phyloP scores from a whole-genome alignment of 2,888 invertebrate species.

The Scaptomyza parva region DNA sequence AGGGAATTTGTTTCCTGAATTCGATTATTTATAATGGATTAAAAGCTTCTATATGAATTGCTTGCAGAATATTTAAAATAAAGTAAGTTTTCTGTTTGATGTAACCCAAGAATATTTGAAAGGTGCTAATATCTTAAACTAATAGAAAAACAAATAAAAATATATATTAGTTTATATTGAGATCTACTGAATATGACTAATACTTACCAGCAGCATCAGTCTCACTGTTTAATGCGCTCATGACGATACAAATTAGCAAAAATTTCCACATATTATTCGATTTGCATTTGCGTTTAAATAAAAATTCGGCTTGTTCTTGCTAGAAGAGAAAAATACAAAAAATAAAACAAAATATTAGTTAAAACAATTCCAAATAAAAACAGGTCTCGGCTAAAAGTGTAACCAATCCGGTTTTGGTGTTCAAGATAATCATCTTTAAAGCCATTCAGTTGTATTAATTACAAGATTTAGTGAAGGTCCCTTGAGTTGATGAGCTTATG shows the following conservation, averaged over 20 bases:
- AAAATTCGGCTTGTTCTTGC: slow-evolving; percentile 40
- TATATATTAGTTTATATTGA: too few species aligned
- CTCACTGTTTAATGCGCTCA: slow-evolving; percentile 67
- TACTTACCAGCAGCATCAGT: slow-evolving; percentile 72
- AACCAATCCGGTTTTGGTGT: slow-evolving; percentile 40
- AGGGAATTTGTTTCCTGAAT: background rate
- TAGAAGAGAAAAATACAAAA: slow-evolving; percentile 22
- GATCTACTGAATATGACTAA: too few species aligned
- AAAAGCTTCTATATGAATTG: too few species aligned
- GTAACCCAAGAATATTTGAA: background rate
- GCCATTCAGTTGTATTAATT: slow-evolving; percentile 24
- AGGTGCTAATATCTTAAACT: background rate
- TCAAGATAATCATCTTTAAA: slow-evolving; percentile 27
- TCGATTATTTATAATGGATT: too few species aligned
- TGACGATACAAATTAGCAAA: slow-evolving; percentile 72
- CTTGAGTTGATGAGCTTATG: background rate
- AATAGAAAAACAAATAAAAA: background rate
- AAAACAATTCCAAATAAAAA: slow-evolving; percentile 30
- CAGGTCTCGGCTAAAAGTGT: slow-evolving; percentile 46
- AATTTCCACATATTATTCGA: slow-evolving; percentile 78
- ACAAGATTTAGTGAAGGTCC: slow-evolving; percentile 16
- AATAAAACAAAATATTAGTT: background rate
- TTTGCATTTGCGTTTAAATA: slow-evolving; percentile 52
- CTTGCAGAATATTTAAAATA: background rate
- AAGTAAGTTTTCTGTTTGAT: background rate